phyloP scores from a whole-genome alignment of 2,797 vertebrate genomes.

The Chiroxiphia lanceolata region DNA sequence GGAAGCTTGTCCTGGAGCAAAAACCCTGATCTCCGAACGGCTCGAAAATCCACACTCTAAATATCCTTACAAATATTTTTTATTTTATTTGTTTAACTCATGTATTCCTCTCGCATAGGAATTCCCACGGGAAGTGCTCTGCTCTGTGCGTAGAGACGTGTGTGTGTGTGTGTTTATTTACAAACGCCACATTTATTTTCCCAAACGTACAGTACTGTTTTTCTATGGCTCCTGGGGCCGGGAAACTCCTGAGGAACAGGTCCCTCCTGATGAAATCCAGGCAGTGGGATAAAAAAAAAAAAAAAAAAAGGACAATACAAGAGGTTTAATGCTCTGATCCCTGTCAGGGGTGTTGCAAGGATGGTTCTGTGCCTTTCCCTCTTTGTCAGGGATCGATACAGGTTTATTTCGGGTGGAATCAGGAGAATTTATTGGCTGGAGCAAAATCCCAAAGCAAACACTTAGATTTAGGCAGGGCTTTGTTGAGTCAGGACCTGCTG shows the following conservation, averaged over 20 bases:
- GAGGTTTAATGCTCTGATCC: neutral
- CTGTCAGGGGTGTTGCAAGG: neutral
- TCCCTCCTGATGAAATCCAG: conserved; percentile 40
- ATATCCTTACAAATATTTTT: neutral
- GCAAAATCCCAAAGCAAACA: neutral
- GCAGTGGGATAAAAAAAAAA: neutral
- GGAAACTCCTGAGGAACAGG: conserved; percentile 74
- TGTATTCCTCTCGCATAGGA: neutral
- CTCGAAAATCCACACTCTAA: neutral
- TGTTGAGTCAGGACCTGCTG: neutral
- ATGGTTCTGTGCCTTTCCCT: neutral
- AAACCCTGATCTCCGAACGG: neutral
- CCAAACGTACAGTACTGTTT: neutral
- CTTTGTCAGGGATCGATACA: neutral
- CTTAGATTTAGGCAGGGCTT: neutral
- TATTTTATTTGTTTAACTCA: neutral
- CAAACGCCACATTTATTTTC: neutral
- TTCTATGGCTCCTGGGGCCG: conserved; percentile 75
- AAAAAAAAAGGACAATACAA: neutral
- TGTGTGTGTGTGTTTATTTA: neutral
- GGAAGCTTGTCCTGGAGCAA: neutral
- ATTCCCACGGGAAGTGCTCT: neutral
- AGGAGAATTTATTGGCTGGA: neutral
- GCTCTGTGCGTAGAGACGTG: neutral
- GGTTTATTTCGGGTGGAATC: neutral